phyloP scores from a whole-genome alignment of 2,797 vertebrate species.

The Lagorchestes hirsutus region DNA sequence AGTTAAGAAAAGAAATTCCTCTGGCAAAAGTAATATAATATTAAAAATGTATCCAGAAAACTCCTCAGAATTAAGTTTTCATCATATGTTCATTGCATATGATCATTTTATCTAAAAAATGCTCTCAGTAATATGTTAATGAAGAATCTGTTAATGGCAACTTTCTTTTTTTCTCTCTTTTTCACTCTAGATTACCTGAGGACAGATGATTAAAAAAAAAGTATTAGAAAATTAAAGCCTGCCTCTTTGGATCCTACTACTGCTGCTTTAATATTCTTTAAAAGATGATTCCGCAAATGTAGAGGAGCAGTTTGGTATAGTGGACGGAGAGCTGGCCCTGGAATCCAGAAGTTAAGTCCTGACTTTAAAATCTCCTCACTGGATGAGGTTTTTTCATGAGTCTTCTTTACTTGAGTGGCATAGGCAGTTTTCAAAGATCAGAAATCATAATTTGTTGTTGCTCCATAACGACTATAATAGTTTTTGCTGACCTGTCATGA shows the following conservation, averaged over 20 bases:
- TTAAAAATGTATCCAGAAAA: neutral
- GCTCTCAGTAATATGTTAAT: neutral
- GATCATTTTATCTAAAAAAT: conserved; percentile 51
- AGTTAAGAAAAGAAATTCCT: conserved; percentile 15
- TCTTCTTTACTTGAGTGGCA: neutral
- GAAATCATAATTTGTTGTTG: neutral
- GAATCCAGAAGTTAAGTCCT: neutral
- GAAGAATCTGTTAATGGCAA: neutral
- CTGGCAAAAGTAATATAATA: neutral
- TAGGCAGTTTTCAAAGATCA: neutral
- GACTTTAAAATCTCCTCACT: neutral
- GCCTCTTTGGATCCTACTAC: neutral
- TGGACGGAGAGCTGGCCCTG: neutral
- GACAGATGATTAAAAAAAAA: neutral
- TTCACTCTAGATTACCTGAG: conserved; percentile 25
- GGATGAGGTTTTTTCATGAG: neutral
- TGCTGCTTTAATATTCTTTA: conserved; percentile 32
- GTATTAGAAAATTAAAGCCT: conserved; percentile 10
- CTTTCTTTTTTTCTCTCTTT: neutral
- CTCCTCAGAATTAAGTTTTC: conserved; percentile 14
- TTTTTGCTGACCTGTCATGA: neutral
- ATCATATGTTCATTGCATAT: neutral
- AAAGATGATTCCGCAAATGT: neutral
- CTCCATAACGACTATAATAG: neutral
- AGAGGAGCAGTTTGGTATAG: neutral